Conservation (phyloP, 1,140 invertebrate species). For the Tetramorium simillimum region DNA sequence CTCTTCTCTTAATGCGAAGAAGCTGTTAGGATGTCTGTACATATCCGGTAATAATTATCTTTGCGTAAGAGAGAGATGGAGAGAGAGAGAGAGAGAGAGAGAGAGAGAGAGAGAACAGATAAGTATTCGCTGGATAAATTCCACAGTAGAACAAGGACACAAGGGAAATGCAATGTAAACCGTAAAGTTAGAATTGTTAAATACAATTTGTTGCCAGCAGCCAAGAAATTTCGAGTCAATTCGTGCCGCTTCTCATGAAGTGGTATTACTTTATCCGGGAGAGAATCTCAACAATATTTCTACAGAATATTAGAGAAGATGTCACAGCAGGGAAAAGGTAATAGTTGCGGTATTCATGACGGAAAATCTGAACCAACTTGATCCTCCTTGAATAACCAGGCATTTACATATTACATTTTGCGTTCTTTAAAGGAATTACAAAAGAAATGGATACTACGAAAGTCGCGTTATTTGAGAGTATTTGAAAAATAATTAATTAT, state of each 20-base stretch:
- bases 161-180: conserved; percentile 24
- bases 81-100: neutral
- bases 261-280: conserved; percentile 3
- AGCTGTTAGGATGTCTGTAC: neutral
- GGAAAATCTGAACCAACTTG: neutral
- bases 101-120: neutral
- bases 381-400: neutral
- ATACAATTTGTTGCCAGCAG: conserved; percentile 21
- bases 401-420: neutral
- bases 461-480: neutral
- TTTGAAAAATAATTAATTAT: neutral
- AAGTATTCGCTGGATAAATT: conserved; percentile 19
- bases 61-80: neutral
- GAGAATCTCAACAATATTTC: conserved; percentile 17
- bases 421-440: neutral
- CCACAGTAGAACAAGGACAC: neutral
- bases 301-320: neutral
- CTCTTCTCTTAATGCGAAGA: neutral
- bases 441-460: neutral
- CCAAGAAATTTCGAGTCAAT: conserved; percentile 41
- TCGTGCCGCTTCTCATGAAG: neutral
- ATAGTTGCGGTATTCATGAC: neutral
- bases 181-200: conserved; percentile 15
- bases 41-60: conserved; percentile 26
- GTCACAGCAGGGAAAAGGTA: neutral